Evolutionary conservation across 2,888 invertebrate genomes (phyloP).

Genomic region (Macrophya alboannulata): DNA sequence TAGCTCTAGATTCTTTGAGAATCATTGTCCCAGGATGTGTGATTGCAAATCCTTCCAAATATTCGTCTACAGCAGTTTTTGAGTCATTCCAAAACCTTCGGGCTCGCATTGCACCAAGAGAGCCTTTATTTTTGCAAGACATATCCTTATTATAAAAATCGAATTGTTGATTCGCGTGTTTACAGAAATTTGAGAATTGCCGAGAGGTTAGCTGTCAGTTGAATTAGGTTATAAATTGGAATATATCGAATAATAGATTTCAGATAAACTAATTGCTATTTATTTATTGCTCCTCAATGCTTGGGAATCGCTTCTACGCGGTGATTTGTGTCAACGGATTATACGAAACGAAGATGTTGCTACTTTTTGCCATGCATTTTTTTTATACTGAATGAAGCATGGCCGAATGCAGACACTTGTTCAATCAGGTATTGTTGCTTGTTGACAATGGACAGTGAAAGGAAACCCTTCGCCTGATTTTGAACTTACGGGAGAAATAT

Average conservation of each 20-base stretch:
- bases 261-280: background rate
- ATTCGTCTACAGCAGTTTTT: conserved; percentile 82
- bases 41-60: conserved; percentile 82
- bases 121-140: conserved; percentile 51
- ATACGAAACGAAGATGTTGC: background rate
- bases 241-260: background rate
- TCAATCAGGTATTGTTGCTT: too few species aligned
- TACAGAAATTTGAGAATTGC: background rate
- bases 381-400: background rate
- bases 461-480: too few species aligned
- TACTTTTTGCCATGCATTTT: background rate
- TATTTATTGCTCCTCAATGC: background rate
- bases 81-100: conserved; percentile 76
- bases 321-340: background rate
- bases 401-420: too few species aligned
- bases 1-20: conserved; percentile 64
- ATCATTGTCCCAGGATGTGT: conserved; percentile 80
- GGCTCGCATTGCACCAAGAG: conserved; percentile 18
- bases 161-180: background rate
- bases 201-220: conserved; percentile 33
- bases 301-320: background rate
- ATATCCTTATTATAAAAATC: conserved; percentile 9
- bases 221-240: background rate
- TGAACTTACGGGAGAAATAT: too few species aligned
- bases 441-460: too few species aligned